phyloP scores from a whole-genome alignment of 2,797 vertebrate species.

The Arrhamphus sclerolepis region DNA sequence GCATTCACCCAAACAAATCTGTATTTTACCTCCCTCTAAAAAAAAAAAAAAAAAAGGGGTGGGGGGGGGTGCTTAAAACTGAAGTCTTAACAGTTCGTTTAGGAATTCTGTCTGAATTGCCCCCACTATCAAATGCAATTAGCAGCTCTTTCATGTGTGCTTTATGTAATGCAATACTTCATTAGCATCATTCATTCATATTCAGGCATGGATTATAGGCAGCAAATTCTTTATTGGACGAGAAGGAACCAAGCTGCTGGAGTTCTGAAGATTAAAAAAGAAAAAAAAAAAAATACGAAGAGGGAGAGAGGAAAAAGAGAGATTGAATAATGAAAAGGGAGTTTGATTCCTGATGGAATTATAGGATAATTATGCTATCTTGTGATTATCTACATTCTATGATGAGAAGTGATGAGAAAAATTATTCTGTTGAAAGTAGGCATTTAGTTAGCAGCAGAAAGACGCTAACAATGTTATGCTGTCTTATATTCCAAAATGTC shows the following conservation, averaged over 20 bases:
- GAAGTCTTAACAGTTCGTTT: slow-evolving; percentile 91
- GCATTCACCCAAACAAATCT: slow-evolving; percentile 23
- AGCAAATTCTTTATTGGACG: slow-evolving; percentile 97
- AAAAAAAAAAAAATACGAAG: slow-evolving; percentile 31
- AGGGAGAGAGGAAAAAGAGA: slow-evolving; percentile 71
- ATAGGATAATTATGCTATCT: slow-evolving; percentile 98
- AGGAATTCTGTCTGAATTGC: slow-evolving; percentile 97
- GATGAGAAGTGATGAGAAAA: slow-evolving; percentile 88
- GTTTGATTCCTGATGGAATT: slow-evolving; percentile 98
- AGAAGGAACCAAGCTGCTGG: slow-evolving; percentile 95
- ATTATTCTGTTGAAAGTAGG: slow-evolving; percentile 86
- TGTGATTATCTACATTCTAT: slow-evolving; percentile 94
- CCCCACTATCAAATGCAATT: slow-evolving; percentile 99
- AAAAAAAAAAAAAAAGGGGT: slow-evolving; percentile 76
- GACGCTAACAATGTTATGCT: slow-evolving; percentile 78
- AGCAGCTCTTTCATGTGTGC: slow-evolving; percentile 99
- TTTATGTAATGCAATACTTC: slow-evolving; percentile 99
- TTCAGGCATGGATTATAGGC: slow-evolving; percentile 97
- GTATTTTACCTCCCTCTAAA: slow-evolving; percentile 31
- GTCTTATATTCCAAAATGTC: slow-evolving; percentile 69
- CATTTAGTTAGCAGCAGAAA: slow-evolving; percentile 81
- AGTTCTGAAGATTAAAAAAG: slow-evolving; percentile 91
- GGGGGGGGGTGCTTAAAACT: slow-evolving; percentile 91
- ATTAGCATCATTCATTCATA: slow-evolving; percentile 99
- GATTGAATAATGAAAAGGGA: slow-evolving; percentile 93